phyloP scores from a whole-genome alignment of 2,113 vertebrate genomes.

The Antechinus stuartii region DNA sequence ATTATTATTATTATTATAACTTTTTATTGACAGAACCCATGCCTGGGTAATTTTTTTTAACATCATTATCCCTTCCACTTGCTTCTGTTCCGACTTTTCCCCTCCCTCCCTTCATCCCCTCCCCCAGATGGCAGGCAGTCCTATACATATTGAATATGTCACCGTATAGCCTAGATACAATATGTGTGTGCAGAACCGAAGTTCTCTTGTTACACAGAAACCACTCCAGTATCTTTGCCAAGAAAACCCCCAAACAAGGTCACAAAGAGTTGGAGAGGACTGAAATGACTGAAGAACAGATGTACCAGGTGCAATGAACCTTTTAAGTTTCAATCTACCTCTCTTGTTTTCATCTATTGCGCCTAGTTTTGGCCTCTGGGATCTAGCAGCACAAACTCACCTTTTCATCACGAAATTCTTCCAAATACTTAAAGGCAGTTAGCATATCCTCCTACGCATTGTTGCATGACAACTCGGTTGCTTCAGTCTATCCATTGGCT shows the following conservation, averaged over 20 bases:
- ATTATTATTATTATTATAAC: too few relatives aligned
- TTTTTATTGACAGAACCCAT: too few relatives aligned
- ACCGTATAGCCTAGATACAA: too few relatives aligned
- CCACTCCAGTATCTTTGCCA: not conserved
- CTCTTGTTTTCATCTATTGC: not conserved
- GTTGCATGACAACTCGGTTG: not conserved
- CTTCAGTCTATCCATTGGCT: not conserved
- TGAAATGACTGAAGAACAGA: not conserved
- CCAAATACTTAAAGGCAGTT: not conserved
- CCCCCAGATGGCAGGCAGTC: too few relatives aligned
- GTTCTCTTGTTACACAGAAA: too few relatives aligned
- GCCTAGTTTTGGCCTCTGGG: not conserved
- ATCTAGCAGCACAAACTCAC: not conserved
- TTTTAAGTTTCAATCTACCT: not conserved
- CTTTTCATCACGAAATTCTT: not conserved
- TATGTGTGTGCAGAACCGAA: too few relatives aligned
- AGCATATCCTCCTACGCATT: not conserved
- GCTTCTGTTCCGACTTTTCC: too few relatives aligned
- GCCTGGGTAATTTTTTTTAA: too few relatives aligned
- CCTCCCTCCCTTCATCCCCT: too few relatives aligned
- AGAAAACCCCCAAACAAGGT: not conserved
- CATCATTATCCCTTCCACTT: too few relatives aligned
- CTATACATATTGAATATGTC: too few relatives aligned
- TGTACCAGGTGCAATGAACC: too few relatives aligned
- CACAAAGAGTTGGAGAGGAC: not conserved